Base-by-base conservation (phyloP, 2,113 vertebrate species). In the Solea solea region DNA sequence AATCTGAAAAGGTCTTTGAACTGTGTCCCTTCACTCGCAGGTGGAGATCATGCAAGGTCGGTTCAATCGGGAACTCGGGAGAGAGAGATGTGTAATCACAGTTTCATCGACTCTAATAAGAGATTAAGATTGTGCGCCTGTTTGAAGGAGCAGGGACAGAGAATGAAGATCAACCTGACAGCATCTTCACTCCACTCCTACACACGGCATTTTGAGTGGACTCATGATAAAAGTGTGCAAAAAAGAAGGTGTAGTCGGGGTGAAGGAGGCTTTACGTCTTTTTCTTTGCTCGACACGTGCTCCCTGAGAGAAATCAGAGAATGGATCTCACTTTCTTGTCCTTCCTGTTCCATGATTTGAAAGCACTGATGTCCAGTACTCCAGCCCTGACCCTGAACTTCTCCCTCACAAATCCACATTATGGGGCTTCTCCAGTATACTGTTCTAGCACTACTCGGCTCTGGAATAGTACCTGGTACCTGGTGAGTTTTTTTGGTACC, bases 301-400 rank as follows among this genome's bases (percentile, higher is more conserved):
- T 82, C 76, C 86, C 84, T 80, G 84, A 90, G 85, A 82, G 74
- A 71, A 79, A 75, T 66, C 68, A 69, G 60, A 86, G 58, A 74
- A 70, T 49, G 28, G 50, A 64, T 65, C 45, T 69, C 4, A 0
- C 28, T 64, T 75, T 61, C 44, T 65, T 64, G 3, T 25, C 42
- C 57, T 61, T 56, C 21, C 55, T 15, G 39, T 46, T 76, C 13
- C 27, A 34, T 34, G 34, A 34, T 34, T 34, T 34, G 34, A 34
- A 52, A 45, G 41, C 40, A 46, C 45, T 25, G n/a, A 48, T 25
- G 27, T 12, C 28, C 16, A 27, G 8, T 8, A 28, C 41, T 64
- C 34, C 5, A 48, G 16, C 44, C 12, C 9, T 12, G 4, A 69
- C 10, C 40, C 58, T 44, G 45, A 72, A 69, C 46, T 16, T 14